Evolutionary conservation across 1,140 invertebrate species (phyloP), one percentile per base, ranked within the genome.

Genomic region (Octopus bimaculoides): DNA sequence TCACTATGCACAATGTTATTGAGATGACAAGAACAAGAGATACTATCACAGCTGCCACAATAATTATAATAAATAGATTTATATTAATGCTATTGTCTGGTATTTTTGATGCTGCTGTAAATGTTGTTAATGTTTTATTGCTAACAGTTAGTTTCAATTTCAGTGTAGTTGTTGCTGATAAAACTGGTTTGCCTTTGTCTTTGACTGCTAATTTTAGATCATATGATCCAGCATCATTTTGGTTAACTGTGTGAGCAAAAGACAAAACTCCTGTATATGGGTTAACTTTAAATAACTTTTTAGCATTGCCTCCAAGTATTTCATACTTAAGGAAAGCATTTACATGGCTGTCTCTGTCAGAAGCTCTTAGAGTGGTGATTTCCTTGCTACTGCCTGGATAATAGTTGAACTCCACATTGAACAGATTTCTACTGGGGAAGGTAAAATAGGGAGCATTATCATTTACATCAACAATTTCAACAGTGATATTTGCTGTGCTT

Each of bases 261-360:
- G 83, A 80, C 9, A 88, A 82, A 12, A 82, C 79, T 14, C 87
- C 87, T 53, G 83, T 84, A 17, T 81, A 80, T 8, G 41, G 41
- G 75, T 86, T 82, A 5, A 88, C 79, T 52, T 83, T 80, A 75
- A 88, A 88, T 9, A 88, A 78, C 4, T 82, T 74, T 52, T 69
- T 77, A n/a, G 83, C 66, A 14, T 81, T 75, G 71, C 87, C 84
- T 14, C 86, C 86, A 73, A 69, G n/a, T 78, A 81, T 76, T 83
- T 86, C 20, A 69, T 79, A 81, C 9, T n/a, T 55, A 55, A 81
- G 73, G 52, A 78, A 26, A 9, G 74, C 75, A 78, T 80, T 82
- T 20, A 82, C 75, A n/a, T 79, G 82, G 10, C 81, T 78, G 78
- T 88, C 87, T 14, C 66, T 77, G 71, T 88, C 87, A 56, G 79